These are phyloP conservation scores for Rhynchophorus ferrugineus DNA, from an alignment of 1,140 invertebrate species.

Conservation along the genomic window DNA sequence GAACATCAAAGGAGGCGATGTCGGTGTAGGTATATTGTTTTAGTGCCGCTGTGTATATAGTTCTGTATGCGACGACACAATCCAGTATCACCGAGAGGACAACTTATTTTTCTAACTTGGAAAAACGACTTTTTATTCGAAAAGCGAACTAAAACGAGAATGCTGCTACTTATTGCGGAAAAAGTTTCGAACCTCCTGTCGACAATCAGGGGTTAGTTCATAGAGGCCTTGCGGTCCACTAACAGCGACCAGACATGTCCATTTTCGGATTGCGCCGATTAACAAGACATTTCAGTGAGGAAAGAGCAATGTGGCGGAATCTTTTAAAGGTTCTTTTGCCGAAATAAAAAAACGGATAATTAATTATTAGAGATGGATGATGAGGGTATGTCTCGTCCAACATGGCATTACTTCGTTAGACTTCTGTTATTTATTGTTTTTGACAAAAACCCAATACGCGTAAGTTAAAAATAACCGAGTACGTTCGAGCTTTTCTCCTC, in stretches of 20 bases:
- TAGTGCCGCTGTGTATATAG: neutral
- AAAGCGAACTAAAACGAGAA: constrained; percentile 32
- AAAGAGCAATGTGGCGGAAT: constrained; percentile 11
- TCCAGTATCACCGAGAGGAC: neutral
- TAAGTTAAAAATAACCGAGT: too few species aligned
- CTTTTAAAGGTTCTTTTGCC: constrained; percentile 3
- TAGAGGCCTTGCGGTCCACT: constrained; percentile 29
- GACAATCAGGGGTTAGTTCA: constrained; percentile 38
- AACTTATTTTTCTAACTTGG: constrained; percentile 31
- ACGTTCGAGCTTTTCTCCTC: too few species aligned
- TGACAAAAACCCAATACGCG: too few species aligned
- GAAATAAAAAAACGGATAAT: neutral
- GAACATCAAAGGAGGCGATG: too few species aligned
- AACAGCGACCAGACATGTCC: constrained; percentile 33
- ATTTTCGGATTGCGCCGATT: constrained; percentile 35
- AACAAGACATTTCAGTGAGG: constrained; percentile 18
- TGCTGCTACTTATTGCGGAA: constrained; percentile 33
- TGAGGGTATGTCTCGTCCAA: neutral
- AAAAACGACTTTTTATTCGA: constrained; percentile 36
- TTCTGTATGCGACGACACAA: neutral
- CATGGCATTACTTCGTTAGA: neutral
- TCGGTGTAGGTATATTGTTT: too few species aligned
- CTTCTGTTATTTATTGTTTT: too few species aligned
- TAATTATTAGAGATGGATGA: neutral
- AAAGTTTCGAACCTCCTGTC: constrained; percentile 30